Evolutionary conservation across 2,888 invertebrate genomes (phyloP), one percentile per base, ranked within the genome.

Genomic region (Camptogramma bilineatum): DNA sequence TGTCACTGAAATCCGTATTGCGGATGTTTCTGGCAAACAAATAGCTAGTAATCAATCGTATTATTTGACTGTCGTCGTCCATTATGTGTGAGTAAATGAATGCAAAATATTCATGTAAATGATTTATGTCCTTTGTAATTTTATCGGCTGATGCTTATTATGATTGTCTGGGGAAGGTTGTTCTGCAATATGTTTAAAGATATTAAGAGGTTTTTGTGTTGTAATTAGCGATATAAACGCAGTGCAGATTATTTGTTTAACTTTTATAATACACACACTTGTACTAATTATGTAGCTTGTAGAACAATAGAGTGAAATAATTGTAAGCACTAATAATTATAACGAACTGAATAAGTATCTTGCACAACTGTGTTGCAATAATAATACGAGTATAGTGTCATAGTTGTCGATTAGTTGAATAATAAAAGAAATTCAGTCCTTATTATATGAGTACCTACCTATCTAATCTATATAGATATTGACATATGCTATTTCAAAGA

Each of bases 1-100:
- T 80, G 81, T 85, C 82, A 80, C 75, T 74, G 74, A 75, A 81
- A 76, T 64, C 75, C 76, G 78, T 80, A 78, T 66, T 82, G 82
- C 79, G 82, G 81, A 84, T 83, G 82, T 83, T 81, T 73, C 76
- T 69, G 64, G 64, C 77, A 81, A 84, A 85, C 84, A 86, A 83
- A 87, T 84, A 77, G 78, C 77, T 74, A 69, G 82, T 84, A 83
- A 86, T 87, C 83, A 86, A 84, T 85, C 78, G 79, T 80, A 83
- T 86, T 83, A 82, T 86, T 83, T 81, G 75, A 74, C 75, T 80
- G 79, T 74, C 74, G 74, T 70, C 69, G 73, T 72, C 73, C 75
- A 67, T 59, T 66, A 68, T 55, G 66, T 55, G 53, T 31, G 55
- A 62, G 74, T 75, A 75, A 75, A 79, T 81, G 68, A 77, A 75